Conservation (phyloP, 2,113 vertebrate species). For the Petromus typicus region DNA sequence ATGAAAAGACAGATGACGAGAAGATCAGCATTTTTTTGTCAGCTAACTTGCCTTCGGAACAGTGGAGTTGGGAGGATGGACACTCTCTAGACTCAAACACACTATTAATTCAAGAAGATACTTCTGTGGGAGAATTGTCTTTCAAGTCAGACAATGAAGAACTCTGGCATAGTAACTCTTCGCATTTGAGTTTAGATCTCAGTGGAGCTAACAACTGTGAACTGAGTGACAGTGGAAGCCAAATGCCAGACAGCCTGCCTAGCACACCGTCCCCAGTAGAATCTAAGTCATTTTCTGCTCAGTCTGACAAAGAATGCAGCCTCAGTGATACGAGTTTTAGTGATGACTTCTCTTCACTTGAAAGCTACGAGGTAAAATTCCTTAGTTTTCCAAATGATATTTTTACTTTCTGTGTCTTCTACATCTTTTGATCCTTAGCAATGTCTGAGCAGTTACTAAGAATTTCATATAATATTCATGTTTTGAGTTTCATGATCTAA, state of each 20-base stretch:
- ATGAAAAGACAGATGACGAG: constrained; percentile 86
- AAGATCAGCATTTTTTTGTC: constrained; percentile 79
- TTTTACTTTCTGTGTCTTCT: constrained; percentile 22
- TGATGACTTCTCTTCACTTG: constrained; percentile 92
- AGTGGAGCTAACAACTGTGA: constrained; percentile 91
- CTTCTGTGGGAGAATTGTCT: constrained; percentile 88
- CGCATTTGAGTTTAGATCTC: constrained; percentile 92
- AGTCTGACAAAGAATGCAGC: constrained; percentile 87
- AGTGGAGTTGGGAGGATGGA: constrained; percentile 88
- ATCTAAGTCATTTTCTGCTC: constrained; percentile 89
- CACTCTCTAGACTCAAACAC: constrained; percentile 88
- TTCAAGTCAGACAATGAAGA: constrained; percentile 84
- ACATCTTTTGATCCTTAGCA: neutral
- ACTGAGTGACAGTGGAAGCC: constrained; percentile 89
- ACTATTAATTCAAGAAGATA: constrained; percentile 87
- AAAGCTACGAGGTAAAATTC: constrained; percentile 91
- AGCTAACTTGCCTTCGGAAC: constrained; percentile 84
- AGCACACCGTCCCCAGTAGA: constrained; percentile 97
- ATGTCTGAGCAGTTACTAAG: constrained; percentile 24
- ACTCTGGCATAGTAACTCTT: constrained; percentile 90
- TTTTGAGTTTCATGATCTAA: constrained; percentile 33
- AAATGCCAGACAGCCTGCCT: constrained; percentile 92
- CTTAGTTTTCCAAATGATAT: neutral
- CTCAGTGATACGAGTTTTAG: constrained; percentile 84
- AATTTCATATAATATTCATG: constrained; percentile 17